Base-by-base conservation (phyloP, 2,888 invertebrate species). In the Baronia brevicornis region DNA sequence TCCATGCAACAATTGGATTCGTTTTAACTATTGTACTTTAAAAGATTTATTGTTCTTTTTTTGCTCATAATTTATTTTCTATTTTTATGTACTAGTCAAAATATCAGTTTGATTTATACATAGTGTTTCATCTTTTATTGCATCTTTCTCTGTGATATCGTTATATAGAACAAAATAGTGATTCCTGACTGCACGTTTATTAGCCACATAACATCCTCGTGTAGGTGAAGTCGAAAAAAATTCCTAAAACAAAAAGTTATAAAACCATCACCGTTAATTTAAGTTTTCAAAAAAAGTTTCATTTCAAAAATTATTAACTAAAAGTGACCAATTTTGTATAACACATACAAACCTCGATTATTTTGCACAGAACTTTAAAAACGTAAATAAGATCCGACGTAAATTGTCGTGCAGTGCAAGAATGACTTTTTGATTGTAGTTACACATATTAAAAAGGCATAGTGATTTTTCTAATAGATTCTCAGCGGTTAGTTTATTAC, bases 381-480 rank as follows among this genome's bases (percentile, higher is more conserved):
- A n/a, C n/a, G n/a, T n/a, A n/a, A n/a, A n/a, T n/a, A n/a, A n/a
- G n/a, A n/a, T n/a, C n/a, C n/a, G 2, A 21, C 22, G 36, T 10
- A 26, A 28, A 20, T 36, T 26, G 22, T 24, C 26, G 13, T 36
- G 10, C 20, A 35, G 20, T 37, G 26, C 31, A 35, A 30, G 33
- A 37, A 55, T 49, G 59, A 57, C 60, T 58, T 60, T 64, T 62
- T 43, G 62, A 57, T 66, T 64, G 53, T 67, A 62, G 57, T 41
- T 48, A 51, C 41, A 28, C 22, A 31, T 24, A 23, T 46, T 61
- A 48, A 46, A 44, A 72, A 68, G 65, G 64, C 66, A 67, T 73
- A 75, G 78, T 78, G 75, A 77, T 77, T 70, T n/a, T 61, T 60
- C 56, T 54, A 43, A 67, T 72, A 73, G 68, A 70, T 72, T 78